phyloP scores from a whole-genome alignment of 2,888 invertebrate genomes.

The Notodonta dromedarius region DNA sequence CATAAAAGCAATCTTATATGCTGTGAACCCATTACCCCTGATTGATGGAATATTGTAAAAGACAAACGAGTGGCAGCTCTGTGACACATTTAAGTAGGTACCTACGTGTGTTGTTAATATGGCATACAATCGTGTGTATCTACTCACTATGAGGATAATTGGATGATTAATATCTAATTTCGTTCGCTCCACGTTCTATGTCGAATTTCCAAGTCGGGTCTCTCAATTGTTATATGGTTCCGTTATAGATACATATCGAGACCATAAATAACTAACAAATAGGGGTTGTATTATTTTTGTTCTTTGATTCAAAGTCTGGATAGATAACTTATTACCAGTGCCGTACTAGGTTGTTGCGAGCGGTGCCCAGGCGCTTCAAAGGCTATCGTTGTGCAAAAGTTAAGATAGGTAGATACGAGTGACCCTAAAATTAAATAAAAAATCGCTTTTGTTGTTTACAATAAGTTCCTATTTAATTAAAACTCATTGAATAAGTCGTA shows the following conservation, averaged over 20 bases:
- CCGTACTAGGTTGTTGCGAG: too few species aligned
- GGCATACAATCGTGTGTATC: conserved; percentile 12
- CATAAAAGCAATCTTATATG: too few species aligned
- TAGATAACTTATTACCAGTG: too few species aligned
- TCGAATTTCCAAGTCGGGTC: conserved; percentile 15
- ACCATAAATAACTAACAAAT: not conserved
- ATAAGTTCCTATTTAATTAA: too few species aligned
- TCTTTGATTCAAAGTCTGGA: not conserved
- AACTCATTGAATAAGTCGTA: too few species aligned
- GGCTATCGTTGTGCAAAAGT: too few species aligned
- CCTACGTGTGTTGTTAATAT: not conserved
- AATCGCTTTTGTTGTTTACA: too few species aligned
- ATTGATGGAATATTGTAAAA: conserved; percentile 33
- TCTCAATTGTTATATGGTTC: conserved; percentile 15
- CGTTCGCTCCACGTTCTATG: conserved; percentile 18
- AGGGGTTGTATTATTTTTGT: not conserved
- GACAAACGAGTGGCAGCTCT: conserved; percentile 29
- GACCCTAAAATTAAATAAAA: too few species aligned
- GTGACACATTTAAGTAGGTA: conserved; percentile 5
- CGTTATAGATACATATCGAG: not conserved
- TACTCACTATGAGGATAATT: conserved; percentile 32
- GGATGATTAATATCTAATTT: conserved; percentile 26
- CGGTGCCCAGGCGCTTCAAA: too few species aligned
- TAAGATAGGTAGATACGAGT: too few species aligned
- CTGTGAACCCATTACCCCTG: not conserved